Evolutionary conservation across 2,797 vertebrate species (phyloP).

Genomic region (Ctenopoma multispine): DNA sequence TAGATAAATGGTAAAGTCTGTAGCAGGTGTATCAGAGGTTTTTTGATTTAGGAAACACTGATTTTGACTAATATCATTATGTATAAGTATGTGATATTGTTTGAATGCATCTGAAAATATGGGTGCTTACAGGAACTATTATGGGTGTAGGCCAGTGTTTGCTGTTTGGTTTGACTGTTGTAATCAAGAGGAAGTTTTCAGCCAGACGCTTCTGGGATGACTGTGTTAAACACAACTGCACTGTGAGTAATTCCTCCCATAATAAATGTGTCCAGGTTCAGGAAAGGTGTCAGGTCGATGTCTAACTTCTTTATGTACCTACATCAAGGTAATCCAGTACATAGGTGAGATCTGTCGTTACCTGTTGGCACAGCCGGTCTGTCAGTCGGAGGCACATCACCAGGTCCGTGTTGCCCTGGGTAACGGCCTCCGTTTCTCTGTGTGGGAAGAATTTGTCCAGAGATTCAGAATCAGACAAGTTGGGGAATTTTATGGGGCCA

Average conservation of each 20-base stretch:
- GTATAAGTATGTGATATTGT: too few relatives aligned
- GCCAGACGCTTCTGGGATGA: constrained; percentile 93
- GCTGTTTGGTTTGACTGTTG: constrained; percentile 89
- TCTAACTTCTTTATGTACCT: background rate
- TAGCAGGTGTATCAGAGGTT: background rate
- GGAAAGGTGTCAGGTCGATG: background rate
- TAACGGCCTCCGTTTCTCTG: constrained; percentile 87
- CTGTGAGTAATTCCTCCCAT: constrained; percentile 80
- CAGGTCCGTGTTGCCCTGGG: constrained; percentile 88
- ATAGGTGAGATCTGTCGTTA: constrained; percentile 94
- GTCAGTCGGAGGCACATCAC: constrained; percentile 81
- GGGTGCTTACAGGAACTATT: constrained; percentile 85
- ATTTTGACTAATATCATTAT: too few relatives aligned
- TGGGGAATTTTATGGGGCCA: constrained; percentile 93
- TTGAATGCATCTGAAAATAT: background rate
- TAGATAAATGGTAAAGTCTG: background rate
- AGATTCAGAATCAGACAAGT: constrained; percentile 87
- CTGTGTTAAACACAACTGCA: constrained; percentile 90
- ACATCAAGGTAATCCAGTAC: constrained; percentile 89
- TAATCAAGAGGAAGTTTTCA: constrained; percentile 91
- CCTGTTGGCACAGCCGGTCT: constrained; percentile 86
- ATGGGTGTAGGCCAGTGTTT: constrained; percentile 93
- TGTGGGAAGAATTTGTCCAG: constrained; percentile 90
- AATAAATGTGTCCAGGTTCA: background rate
- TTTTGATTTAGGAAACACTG: background rate